A percentile compares a stretch with the other conserved stretches of the same genome.
phyloP scores from a whole-genome alignment of 1,140 invertebrate species.

The Dreissena polymorpha region DNA sequence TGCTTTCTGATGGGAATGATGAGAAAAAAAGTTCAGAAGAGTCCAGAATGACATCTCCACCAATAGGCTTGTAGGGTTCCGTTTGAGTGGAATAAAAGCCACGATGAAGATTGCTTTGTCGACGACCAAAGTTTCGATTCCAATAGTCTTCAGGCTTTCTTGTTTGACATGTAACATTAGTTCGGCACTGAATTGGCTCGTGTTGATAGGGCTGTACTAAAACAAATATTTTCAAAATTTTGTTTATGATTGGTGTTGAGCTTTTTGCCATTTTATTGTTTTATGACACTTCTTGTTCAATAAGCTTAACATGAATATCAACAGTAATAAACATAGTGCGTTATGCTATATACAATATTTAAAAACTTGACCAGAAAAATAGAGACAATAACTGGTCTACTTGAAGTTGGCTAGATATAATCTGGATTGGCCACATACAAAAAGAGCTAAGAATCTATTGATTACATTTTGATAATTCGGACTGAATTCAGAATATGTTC shows the following conservation, averaged over 20 bases:
- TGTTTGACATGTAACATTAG: slow-evolving; percentile 27
- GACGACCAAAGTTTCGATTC: slow-evolving; percentile 20
- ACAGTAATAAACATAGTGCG: no score
- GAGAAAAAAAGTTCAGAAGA: slow-evolving; percentile 31
- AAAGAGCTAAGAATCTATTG: no score
- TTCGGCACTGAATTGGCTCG: slow-evolving; percentile 37
- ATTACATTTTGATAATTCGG: no score
- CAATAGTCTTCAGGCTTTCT: slow-evolving; percentile 45
- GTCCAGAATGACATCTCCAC: slow-evolving; percentile 40
- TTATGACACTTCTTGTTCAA: neutral
- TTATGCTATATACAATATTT: neutral
- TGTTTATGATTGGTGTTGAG: neutral
- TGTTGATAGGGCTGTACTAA: slow-evolving; percentile 20
- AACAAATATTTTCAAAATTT: neutral
- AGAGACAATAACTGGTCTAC: no score
- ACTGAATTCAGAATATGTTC: neutral
- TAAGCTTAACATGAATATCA: neutral
- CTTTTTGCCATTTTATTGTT: neutral
- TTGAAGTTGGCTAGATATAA: no score
- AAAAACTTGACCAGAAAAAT: neutral
- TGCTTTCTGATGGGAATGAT: slow-evolving; percentile 23
- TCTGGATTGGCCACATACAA: no score
- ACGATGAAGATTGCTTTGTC: slow-evolving; percentile 18
- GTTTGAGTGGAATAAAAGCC: slow-evolving; percentile 30
- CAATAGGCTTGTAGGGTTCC: slow-evolving; percentile 41